A percentile compares a stretch with the other conserved stretches of the same genome.
Conservation (phyloP, 2,113 vertebrate species). For the Saguinus imperator region DNA sequence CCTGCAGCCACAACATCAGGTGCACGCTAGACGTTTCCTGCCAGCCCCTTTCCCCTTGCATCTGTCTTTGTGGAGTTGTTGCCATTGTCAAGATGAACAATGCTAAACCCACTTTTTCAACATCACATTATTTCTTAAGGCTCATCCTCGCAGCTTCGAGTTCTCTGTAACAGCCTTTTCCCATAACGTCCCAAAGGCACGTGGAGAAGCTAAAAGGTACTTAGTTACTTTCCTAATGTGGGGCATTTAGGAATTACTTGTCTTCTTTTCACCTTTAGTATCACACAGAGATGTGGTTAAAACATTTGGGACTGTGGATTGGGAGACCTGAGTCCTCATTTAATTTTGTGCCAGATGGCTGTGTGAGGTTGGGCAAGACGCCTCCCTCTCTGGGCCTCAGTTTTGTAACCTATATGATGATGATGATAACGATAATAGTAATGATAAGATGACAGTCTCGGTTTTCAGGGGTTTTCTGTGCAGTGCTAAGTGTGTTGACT, state of each 20-base stretch:
- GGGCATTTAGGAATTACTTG: background rate
- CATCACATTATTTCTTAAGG: accelerated
- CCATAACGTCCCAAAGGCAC: background rate
- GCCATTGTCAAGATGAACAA: background rate
- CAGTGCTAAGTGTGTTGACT: background rate
- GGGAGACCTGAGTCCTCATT: background rate
- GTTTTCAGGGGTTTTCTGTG: background rate
- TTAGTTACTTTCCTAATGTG: background rate
- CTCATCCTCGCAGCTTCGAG: accelerated
- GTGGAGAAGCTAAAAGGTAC: background rate
- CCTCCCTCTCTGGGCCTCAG: background rate
- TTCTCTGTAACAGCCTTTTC: background rate
- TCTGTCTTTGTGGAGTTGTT: background rate
- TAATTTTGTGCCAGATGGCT: background rate
- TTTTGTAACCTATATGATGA: background rate
- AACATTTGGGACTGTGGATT: background rate
- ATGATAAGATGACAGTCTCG: background rate
- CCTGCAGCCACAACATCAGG: accelerated
- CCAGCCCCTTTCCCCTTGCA: background rate
- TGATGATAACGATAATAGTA: too few relatives aligned
- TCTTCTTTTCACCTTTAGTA: too few relatives aligned
- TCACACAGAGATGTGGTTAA: background rate
- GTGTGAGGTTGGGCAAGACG: background rate
- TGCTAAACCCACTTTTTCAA: background rate
- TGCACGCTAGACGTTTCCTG: background rate